Evolutionary conservation across 2,797 vertebrate species (phyloP), one percentile per base, ranked within the genome.

Genomic region (Hybognathus amarus): DNA sequence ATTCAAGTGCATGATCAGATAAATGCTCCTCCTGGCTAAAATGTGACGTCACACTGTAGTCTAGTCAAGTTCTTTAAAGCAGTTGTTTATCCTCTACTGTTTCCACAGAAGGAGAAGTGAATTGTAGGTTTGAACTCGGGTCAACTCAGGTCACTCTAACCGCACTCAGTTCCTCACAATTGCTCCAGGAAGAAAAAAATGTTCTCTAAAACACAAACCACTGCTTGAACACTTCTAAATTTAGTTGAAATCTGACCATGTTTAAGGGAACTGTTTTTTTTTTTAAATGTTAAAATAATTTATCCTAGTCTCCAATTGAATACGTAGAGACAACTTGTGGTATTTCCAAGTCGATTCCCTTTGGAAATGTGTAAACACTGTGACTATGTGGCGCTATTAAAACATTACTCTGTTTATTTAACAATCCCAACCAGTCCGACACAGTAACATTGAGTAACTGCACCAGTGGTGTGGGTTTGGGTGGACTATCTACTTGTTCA

Each of bases 61-160:
- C 73, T 33, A 36, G 36, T 69, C 52, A 70, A 79, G 22, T 70
- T 85, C 50, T 27, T 56, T 68, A 77, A 71, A 68, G 76, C 40
- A 47, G 24, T n/a, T 66, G 36, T 75, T 87, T 83, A 64, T 33
- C 54, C 54, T 74, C 20, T 36, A 33, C 36, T 18, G 38, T 22
- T 79, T 47, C 33, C 50, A 63, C 52, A 42, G 38, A 80, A 85
- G 70, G 36, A 79, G 61, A 80, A 83, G n/a, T 54, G 33, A 30
- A 80, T 67, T 52, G 33, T 27, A 36, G 66, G 45, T 45, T 24
- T 82, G 52, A 61, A 75, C 47, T 63, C 33, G 22, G 67, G 54
- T 85, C 71, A 68, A 24, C 30, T 85, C 30, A 73, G 71, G 77
- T 59, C 77, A 70, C 9, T 38, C 69, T 78, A 82, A 85, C 61